Evolutionary conservation across 2,888 invertebrate genomes (phyloP).

Genomic region (Himalopsyche kuldschensis): DNA sequence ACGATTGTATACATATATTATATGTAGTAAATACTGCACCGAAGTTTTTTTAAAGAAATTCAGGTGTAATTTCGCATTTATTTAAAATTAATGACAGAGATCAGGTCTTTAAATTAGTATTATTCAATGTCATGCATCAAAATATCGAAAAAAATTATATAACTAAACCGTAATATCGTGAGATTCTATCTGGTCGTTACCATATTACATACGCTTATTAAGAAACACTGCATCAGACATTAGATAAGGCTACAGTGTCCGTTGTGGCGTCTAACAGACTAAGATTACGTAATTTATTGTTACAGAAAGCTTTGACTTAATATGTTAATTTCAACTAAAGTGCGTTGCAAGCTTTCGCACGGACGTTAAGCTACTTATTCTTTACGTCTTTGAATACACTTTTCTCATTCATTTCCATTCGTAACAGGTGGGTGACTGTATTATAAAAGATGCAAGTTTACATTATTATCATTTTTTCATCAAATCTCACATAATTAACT

Average conservation of each 20-base stretch:
- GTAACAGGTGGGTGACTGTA: background rate
- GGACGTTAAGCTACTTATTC: background rate
- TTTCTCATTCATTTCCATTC: background rate
- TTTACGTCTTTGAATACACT: background rate
- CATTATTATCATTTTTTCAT: background rate
- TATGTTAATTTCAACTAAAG: slow-evolving; percentile 33
- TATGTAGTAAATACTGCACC: no score
- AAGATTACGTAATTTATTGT: slow-evolving; percentile 34
- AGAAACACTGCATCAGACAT: background rate
- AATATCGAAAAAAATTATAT: no score
- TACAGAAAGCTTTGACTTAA: slow-evolving; percentile 27
- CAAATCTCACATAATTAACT: no score
- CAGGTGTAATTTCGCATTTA: no score
- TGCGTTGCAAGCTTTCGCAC: slow-evolving; percentile 14
- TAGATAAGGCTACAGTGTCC: background rate
- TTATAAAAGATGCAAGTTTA: background rate
- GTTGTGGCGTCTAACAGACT: slow-evolving; percentile 6
- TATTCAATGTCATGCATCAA: no score
- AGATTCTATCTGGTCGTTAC: no score
- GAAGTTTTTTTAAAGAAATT: no score
- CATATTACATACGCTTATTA: background rate
- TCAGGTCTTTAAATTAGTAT: no score
- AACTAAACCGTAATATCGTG: no score
- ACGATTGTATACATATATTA: no score
- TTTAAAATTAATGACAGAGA: no score